Evolutionary conservation across 2,113 vertebrate species (phyloP).

Genomic region (Pyxicephalus adspersus): DNA sequence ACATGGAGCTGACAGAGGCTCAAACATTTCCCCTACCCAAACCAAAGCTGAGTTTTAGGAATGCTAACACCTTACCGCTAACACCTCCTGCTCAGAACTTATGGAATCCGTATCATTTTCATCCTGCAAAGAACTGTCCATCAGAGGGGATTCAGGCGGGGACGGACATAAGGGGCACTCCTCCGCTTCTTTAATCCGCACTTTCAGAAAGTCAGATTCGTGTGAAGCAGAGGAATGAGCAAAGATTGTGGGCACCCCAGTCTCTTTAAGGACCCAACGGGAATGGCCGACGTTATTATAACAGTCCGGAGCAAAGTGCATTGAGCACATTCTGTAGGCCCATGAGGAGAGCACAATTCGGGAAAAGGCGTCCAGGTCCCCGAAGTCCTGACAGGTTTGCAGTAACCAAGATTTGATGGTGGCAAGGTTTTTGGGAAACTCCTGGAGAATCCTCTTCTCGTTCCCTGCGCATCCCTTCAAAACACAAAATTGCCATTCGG

Average conservation of each 20-base stretch:
- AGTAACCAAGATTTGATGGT: constrained; percentile 5
- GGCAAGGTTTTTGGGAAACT: not conserved
- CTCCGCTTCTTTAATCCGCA: constrained; percentile 10
- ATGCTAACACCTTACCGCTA: too few species aligned
- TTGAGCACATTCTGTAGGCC: not conserved
- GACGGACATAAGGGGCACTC: not conserved
- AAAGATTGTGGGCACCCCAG: not conserved
- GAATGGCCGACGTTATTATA: not conserved
- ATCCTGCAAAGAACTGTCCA: too few species aligned
- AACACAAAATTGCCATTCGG: constrained; percentile 11
- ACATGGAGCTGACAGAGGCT: too few species aligned
- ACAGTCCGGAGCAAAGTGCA: constrained; percentile 24
- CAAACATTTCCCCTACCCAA: too few species aligned
- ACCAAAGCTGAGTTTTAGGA: too few species aligned
- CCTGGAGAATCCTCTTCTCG: not conserved
- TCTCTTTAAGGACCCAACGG: not conserved
- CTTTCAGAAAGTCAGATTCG: not conserved
- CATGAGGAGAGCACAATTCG: not conserved
- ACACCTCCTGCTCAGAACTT: too few species aligned
- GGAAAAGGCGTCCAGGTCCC: not conserved
- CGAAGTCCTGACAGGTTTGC: constrained; percentile 2
- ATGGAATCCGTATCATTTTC: too few species aligned
- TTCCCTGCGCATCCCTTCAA: not conserved
- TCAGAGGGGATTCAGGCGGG: not conserved
- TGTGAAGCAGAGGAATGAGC: not conserved